Evolutionary conservation across 2,797 vertebrate genomes (phyloP), one percentile per base, ranked within the genome.

Genomic region (Epinephelus coioides): DNA sequence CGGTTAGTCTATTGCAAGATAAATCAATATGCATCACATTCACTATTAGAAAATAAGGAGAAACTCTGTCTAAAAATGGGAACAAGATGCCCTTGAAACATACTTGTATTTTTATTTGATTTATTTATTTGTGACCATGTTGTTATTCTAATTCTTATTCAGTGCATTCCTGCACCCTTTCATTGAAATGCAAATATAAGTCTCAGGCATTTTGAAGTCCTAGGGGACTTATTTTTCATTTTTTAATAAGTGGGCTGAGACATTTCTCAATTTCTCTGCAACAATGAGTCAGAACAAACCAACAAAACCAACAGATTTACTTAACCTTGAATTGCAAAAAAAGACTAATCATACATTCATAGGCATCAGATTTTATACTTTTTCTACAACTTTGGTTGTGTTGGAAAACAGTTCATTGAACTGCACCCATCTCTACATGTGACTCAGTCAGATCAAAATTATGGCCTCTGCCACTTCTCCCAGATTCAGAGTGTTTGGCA

Each of bases 181-280:
- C 30, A 55, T n/a, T 62, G 50, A 67, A 61, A 54, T 69, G 57
- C 25, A 59, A 65, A 27, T 69, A 43, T 38, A 9, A 8, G 10
- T 34, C 57, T 18, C 3, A 25, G 57, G 23, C 21, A 19, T 43
- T 17, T 21, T 55, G 3, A 25, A 17, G 12, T 13, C 10, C 46
- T 8, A 4, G 2, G n/a, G 21, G 23, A n/a, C 17, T 51, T 51
- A 3, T 3, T 27, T 44, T 62, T 18, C 3, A 43, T 46, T 51
- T 23, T 8, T 62, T 55, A 53, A 46, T 25, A n/a, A 23, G 7
- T 38, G 4, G 6, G 47, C 10, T 53, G 64, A 53, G 6, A 44
- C 2, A 30, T 61, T 10, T 19, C 8, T 27, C 23, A 27, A 0
- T 61, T 61, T 56, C 34, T 59, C 30, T 56, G 15, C 34, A 65